Evolutionary conservation across 2,797 vertebrate species (phyloP).

Genomic region (Cynodonichthys magdalenae): DNA sequence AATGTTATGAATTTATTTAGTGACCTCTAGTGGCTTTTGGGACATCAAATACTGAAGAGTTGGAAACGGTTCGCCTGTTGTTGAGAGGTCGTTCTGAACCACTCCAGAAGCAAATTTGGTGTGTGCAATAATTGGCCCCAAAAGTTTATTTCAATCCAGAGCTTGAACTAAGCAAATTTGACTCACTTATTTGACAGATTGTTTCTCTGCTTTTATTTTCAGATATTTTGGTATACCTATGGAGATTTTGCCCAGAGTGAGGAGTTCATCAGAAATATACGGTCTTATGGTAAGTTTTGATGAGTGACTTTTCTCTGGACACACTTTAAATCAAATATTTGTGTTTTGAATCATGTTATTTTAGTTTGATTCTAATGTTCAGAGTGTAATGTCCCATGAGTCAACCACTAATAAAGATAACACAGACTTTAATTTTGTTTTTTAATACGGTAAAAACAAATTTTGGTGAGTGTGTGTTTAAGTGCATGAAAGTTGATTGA

Average conservation of each 20-base stretch:
- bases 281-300: conserved; percentile 89
- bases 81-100: too few species aligned
- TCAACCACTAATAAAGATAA: conserved; percentile 30
- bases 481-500: conserved; percentile 53
- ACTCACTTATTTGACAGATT: neutral
- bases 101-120: too few species aligned
- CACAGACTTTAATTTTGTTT: neutral
- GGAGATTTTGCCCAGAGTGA: conserved; percentile 92
- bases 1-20: too few species aligned
- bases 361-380: conserved; percentile 20
- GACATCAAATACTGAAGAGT: too few species aligned
- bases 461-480: conserved; percentile 23
- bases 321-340: neutral
- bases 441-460: neutral
- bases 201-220: neutral
- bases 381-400: conserved; percentile 13
- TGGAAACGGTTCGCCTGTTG: too few species aligned
- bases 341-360: neutral
- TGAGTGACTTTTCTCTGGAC: neutral
- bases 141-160: too few species aligned
- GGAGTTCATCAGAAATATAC: conserved; percentile 98
- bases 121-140: too few species aligned
- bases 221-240: conserved; percentile 97
- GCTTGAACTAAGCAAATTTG: neutral
- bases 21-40: too few species aligned